phyloP scores from a whole-genome alignment of 2,888 invertebrate species.

The Rhopalosiphum nymphaeae region DNA sequence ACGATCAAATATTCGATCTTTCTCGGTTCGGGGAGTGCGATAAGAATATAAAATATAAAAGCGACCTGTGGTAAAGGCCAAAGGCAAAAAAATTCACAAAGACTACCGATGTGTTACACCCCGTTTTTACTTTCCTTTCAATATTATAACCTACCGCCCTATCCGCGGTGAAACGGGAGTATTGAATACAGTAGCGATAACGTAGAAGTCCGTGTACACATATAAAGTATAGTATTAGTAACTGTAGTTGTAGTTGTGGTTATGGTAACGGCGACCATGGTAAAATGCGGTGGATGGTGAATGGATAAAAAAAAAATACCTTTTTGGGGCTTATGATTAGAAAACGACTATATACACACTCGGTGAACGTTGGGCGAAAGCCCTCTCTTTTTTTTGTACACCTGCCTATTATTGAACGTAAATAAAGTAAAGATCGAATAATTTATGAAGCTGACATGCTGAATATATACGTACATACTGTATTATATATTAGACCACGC shows the following conservation, averaged over 20 bases:
- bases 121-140: constrained; percentile 59
- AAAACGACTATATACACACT: constrained; percentile 4
- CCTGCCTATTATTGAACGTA: constrained; percentile 40
- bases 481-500: constrained; percentile 16
- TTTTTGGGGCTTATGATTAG: constrained; percentile 47
- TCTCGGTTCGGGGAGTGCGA: neutral
- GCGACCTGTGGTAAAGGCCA: constrained; percentile 24
- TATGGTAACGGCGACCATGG: neutral
- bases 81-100: constrained; percentile 32
- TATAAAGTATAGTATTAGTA: neutral
- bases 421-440: constrained; percentile 63
- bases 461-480: neutral
- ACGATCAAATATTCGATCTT: constrained; percentile 60
- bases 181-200: neutral
- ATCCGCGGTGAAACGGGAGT: neutral
- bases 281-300: neutral
- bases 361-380: neutral
- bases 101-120: constrained; percentile 44
- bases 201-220: neutral
- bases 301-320: constrained; percentile 34
- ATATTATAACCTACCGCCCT: constrained; percentile 8
- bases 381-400: constrained; percentile 46
- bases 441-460: constrained; percentile 48
- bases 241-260: neutral
- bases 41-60: constrained; percentile 52